Base-by-base conservation (phyloP, 2,888 invertebrate genomes). In the Caenorhabditis imperialis region DNA sequence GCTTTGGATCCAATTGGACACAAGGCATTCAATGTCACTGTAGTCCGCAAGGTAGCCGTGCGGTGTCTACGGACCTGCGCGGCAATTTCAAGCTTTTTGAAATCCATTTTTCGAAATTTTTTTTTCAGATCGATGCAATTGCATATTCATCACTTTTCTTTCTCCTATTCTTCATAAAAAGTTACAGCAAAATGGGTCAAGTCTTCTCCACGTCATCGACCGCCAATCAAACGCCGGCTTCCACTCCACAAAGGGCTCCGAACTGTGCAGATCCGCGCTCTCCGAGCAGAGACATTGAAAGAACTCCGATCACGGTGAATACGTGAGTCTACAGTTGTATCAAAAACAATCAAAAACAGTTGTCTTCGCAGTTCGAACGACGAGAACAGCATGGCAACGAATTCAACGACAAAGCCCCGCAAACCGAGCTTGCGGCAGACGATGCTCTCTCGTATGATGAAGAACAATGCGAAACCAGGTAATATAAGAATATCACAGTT, bases 231-330 rank as follows among this genome's bases (percentile, higher is more conserved):
- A 57, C 57, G 14, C 45, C 50, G 14, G 37, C 38, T 20, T 53
- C 58, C 2, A 74, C 74, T 38, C 74, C 74, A 22, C 63, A 57
- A 45, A 37, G 61, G 22, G 16, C 57, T 1, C 60, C 62, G 35
- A 54, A 54, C 22, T 62, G 60, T 33, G 12, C 60, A 16, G 82
- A 82, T 47, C 82, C 82, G 12, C 71, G 82, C 16, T 82, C 82
- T 37, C 82, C 82, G 8, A 81, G 75, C 2, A 44, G 45, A 10
- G 75, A 73, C 33, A 74, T 81, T 25, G 73, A 75, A 18, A 67
- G 82, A 33, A 82, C 82, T 10, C 82, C 82, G 23, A 79, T 82
- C 51, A 67, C 74, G 48, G 47, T 79, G 10, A 65, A 67, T 14
- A 53, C 38, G 77, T 78, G 20, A 50, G 47, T 63, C 47, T 61